These are phyloP conservation scores for Philantomba maxwellii DNA, from an alignment of 2,113 vertebrate genomes.

Conservation along the genomic window DNA sequence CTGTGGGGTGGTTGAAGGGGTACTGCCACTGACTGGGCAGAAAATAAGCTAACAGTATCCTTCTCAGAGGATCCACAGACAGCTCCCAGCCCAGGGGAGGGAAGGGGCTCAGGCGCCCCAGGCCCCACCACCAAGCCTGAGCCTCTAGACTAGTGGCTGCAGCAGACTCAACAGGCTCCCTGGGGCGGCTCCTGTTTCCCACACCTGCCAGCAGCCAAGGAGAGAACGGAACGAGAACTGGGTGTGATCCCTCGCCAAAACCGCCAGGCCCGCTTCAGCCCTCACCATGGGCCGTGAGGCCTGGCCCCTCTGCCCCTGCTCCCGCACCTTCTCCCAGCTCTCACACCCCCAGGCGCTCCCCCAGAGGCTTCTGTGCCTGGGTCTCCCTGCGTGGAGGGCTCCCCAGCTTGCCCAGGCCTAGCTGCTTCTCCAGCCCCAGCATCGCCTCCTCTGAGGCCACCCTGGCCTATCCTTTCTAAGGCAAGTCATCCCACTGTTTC, in stretches of 20 bases:
- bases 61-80: neutral
- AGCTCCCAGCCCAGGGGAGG: neutral
- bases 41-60: neutral
- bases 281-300: neutral
- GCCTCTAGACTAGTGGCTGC: neutral
- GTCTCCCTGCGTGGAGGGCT: neutral
- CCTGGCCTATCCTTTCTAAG: neutral
- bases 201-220: neutral
- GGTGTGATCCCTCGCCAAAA: neutral
- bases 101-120: neutral
- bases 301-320: neutral
- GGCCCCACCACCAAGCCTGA: too few relatives aligned
- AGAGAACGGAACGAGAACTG: neutral
- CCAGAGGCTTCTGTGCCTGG: too few relatives aligned
- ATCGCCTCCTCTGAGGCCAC: neutral
- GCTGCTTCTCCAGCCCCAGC: neutral
- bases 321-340: neutral
- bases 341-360: fast-evolving
- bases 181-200: neutral
- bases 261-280: neutral
- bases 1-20: neutral
- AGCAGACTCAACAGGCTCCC: neutral
- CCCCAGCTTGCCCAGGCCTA: neutral
- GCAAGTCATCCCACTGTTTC: neutral
- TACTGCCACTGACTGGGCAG: too few relatives aligned